Base-by-base conservation (phyloP, 2,113 vertebrate species). In the Formicarius rufipectus region DNA sequence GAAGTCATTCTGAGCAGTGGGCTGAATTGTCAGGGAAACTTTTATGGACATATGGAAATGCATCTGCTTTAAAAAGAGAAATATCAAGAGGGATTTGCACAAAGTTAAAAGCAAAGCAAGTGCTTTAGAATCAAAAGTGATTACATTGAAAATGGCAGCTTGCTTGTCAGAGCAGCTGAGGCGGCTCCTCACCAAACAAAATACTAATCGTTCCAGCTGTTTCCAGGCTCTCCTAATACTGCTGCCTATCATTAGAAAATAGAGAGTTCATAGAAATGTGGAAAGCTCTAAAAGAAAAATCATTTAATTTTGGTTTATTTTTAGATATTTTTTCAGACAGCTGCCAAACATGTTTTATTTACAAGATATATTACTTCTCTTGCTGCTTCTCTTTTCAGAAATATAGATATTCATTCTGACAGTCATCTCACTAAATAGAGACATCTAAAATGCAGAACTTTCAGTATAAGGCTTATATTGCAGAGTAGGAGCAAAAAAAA, bases 31-130 rank as follows among this genome's bases (percentile, higher is more conserved):
- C 90, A 90, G 67, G 77, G 77, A 93, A 95, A 96, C 92, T 96
- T 97, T 76, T 91, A 92, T 44, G 69, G 94, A 23, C 75, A 91
- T 96, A 93, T 76, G 83, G 71, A 97, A 96, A 96, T 66, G 71
- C 83, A 67, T 88, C 73, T 85, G 79, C 62, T 92, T 94, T 92
- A 75, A 96, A 94, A 95, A 67, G 86, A 91, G 82, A n/a, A 93
- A 83, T 88, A 95, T 85, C 96, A 93, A 40, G 68, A 91, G 94
- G 96, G 92, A 92, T 95, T 85, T 96, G 71, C 73, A 82, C 67
- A 50, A 95, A 94, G 74, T 95, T 97, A 94, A 95, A 97, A 97
- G 87, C 89, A 66, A 90, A 92, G 67, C 86, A 84, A 95, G 44
- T 56, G 87, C 84, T 96, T 94, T 74, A 93, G 69, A 97, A 94